phyloP scores from a whole-genome alignment of 2,113 vertebrate species.

The Apteryx owenii region DNA sequence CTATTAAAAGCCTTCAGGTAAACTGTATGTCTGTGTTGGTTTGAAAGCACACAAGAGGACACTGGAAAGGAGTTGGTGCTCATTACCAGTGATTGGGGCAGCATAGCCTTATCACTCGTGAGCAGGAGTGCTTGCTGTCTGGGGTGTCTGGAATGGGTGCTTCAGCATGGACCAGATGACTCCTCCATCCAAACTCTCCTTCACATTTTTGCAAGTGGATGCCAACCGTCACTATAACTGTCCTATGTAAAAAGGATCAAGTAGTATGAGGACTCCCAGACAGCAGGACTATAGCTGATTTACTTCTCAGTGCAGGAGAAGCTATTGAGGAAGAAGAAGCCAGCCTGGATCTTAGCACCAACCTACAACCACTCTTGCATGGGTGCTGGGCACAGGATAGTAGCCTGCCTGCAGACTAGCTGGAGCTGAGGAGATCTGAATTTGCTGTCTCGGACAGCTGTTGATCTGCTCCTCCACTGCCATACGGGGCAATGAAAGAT shows the following conservation, averaged over 20 bases:
- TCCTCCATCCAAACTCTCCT: too few species aligned
- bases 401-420: neutral
- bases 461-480: neutral
- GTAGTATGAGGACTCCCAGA: neutral
- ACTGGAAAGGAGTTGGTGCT: neutral
- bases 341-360: neutral
- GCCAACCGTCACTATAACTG: neutral
- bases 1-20: neutral
- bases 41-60: neutral
- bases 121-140: neutral
- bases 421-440: neutral
- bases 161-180: neutral
- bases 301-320: neutral
- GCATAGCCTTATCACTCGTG: neutral
- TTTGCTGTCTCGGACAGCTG: neutral
- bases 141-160: accelerated
- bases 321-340: neutral
- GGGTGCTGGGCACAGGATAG: neutral
- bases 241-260: neutral
- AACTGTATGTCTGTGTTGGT: neutral
- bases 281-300: neutral
- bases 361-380: neutral
- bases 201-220: neutral
- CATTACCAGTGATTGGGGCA: accelerated
- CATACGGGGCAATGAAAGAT: neutral